Percentiles rank a stretch among this genome's conserved stretches.
Evolutionary conservation across 2,113 vertebrate species (phyloP).

Genomic region (Oreochromis aureus): DNA sequence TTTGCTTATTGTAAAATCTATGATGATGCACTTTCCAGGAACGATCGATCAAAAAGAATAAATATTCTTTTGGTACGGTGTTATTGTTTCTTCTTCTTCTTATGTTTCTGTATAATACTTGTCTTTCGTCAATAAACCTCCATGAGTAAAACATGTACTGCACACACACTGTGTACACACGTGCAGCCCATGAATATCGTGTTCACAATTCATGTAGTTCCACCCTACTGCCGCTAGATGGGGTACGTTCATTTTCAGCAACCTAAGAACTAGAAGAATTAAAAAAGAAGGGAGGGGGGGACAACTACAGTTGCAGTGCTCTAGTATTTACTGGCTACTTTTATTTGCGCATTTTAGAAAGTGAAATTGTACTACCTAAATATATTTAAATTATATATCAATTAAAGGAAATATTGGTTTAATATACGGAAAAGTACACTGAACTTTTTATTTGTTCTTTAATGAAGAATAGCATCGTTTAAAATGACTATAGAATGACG

Average conservation of each 20-base stretch:
- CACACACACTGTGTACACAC: background rate
- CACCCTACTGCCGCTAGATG: constrained; percentile 40
- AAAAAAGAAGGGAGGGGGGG: background rate
- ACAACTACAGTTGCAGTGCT: background rate
- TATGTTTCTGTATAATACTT: background rate
- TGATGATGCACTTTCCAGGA: constrained; percentile 81
- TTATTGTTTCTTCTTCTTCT: background rate
- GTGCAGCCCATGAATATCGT: too few relatives aligned
- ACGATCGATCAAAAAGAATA: constrained; percentile 71
- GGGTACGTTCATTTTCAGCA: background rate
- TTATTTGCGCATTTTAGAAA: background rate
- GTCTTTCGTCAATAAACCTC: too few relatives aligned
- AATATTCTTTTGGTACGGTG: constrained; percentile 71
- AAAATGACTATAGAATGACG: background rate
- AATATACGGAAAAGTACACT: background rate
- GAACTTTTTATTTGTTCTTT: background rate
- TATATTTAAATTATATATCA: background rate
- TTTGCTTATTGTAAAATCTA: constrained; percentile 78
- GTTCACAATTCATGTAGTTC: background rate
- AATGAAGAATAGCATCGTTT: background rate
- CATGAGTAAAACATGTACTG: background rate
- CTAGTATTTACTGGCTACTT: background rate
- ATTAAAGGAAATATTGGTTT: background rate
- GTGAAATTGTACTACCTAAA: background rate
- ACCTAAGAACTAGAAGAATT: background rate